Evolutionary conservation across 2,888 invertebrate species (phyloP), one percentile per base, ranked within the genome.

Genomic region (Griposia aprilina): DNA sequence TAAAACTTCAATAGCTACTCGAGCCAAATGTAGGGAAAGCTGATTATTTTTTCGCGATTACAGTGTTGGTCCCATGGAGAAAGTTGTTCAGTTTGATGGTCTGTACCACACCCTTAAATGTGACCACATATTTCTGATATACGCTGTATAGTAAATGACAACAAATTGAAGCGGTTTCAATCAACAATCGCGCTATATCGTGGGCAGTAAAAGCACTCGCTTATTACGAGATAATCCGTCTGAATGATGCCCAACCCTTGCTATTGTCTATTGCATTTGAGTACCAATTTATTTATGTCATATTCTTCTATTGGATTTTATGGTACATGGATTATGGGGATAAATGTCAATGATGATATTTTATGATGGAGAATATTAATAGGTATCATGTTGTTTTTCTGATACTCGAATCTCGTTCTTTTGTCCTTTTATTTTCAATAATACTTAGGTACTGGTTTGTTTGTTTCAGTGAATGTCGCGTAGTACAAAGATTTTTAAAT

Each of bases 221-320:
- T 87, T 90, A 91, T 91, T 90, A 90, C 78, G 57, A 86, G 88
- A 88, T 93, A 91, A 93, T 93, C 91, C 90, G 84, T 62, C 87
- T 67, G 88, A 91, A 90, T 87, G 91, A 93, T 85, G 89, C 90
- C 93, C 94, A 94, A 95, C 96, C 96, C 95, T 94, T 94, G 87
- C 92, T 13, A 17, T 90, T 92, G 90, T 93, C 91, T 93, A 91
- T 91, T 90, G 90, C 88, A 79, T 91, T 91, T 88, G 91, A 93
- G 91, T 90, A 89, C 90, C 94, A 95, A 95, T 96, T 95, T 94
- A 95, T 96, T 94, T 93, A 92, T 94, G 94, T 92, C 91, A 93
- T 91, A 93, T 88, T 92, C 91, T 90, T 92, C 92, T 93, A 94
- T 94, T 93, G 92, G 92, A 93, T 93, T 91, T 91, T 91, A 94